Base-by-base conservation (phyloP, 2,113 vertebrate genomes). In the Chlorodrepanis virens region DNA sequence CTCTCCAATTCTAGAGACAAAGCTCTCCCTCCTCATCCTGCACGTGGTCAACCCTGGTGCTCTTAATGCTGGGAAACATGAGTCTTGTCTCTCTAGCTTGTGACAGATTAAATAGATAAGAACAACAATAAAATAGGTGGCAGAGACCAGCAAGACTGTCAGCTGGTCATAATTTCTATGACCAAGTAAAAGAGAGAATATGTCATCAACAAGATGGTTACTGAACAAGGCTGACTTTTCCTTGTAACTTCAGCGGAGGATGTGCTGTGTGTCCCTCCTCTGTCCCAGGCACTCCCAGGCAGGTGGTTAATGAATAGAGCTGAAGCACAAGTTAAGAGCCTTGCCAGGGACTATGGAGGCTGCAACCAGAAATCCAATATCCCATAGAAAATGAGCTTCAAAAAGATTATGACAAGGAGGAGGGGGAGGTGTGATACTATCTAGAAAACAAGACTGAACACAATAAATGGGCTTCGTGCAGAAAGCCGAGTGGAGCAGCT, bases 381-480 rank as follows among this genome's bases (percentile, higher is more conserved):
- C 50, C 9, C 1, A 10, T 6, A 44, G 23, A 75, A 83, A 76
- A 78, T 14, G 20, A 78, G 15, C 40, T 52, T 39, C 27, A 11
- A 40, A 71, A 67, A 8, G 17, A 49, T 53, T 40, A 6, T 2
- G 25, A 9, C 13, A 13, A 14, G 22, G 59, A 4, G 8, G 10
- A 5, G 5, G 5, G 20, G 22, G 6, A 11, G 5, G 5, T 15
- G 22, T 33, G 31, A 28, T 13, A 4, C 29, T 23, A 6, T 4
- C 10, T 54, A n/a, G 28, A 42, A 61, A 86, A 25, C 6, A 33
- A 15, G 28, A 2, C 12, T 42, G 13, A 53, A 42, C 11, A 7
- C 37, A 22, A 6, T 0, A 12, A 19, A 10, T 0, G 8, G 35
- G 3, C 8, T 70, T 22, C 16, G 0, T 6, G 60, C 29, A 25